Evolutionary conservation across 2,888 invertebrate species (phyloP).

Genomic region (Xiphydria camelus): DNA sequence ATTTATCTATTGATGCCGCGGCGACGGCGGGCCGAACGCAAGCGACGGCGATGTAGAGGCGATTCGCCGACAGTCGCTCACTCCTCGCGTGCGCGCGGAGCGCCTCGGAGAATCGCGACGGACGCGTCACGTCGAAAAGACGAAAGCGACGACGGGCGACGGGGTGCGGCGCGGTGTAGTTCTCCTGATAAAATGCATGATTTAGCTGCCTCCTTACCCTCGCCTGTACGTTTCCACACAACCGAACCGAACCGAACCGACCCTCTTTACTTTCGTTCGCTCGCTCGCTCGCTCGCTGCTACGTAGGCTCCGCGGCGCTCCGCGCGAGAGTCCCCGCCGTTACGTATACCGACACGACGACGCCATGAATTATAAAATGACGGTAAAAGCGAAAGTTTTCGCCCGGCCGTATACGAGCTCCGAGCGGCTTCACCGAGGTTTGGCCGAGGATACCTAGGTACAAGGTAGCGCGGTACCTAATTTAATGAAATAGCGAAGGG

Average conservation of each 20-base stretch:
- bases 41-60: no score
- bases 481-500: slow-evolving; percentile 56
- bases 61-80: no score
- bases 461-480: no score
- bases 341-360: slow-evolving; percentile 37
- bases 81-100: no score
- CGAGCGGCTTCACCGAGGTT: slow-evolving; percentile 16
- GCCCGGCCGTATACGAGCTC: slow-evolving; percentile 33
- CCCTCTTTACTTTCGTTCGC: slow-evolving; percentile 44
- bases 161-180: no score
- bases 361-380: slow-evolving; percentile 57
- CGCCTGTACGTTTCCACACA: no score
- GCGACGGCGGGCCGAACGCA: no score
- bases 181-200: slow-evolving; percentile 51
- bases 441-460: no score
- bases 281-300: slow-evolving; percentile 17
- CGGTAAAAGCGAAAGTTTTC: slow-evolving; percentile 57
- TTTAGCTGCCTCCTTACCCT: slow-evolving; percentile 43
- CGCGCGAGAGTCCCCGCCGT: slow-evolving; percentile 21
- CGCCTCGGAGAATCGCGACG: no score
- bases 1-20: slow-evolving; percentile 1
- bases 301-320: slow-evolving; percentile 26
- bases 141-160: no score
- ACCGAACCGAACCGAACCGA: slow-evolving; percentile 28
- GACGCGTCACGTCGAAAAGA: no score